phyloP scores from a whole-genome alignment of 1,140 invertebrate species.

The Carposina sasakii region DNA sequence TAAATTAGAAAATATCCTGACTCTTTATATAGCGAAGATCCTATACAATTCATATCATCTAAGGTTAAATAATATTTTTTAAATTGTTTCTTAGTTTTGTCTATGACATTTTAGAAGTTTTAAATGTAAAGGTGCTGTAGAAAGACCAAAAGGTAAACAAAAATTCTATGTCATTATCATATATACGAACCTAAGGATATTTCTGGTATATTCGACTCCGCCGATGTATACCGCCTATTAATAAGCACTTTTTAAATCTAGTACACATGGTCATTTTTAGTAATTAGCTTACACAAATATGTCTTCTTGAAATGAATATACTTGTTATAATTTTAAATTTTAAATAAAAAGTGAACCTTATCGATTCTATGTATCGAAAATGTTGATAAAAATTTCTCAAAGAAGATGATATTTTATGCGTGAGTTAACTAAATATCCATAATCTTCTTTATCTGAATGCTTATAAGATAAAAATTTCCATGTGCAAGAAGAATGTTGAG shows the following conservation, averaged over 20 bases:
- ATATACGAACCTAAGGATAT: constrained; percentile 7
- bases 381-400: too few relatives aligned
- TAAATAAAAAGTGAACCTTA: constrained; percentile 8
- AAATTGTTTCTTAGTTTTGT: neutral
- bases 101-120: constrained; percentile 4
- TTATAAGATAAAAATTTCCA: constrained; percentile 7
- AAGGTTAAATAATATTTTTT: constrained; percentile 4
- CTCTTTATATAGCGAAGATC: neutral
- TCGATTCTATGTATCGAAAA: constrained; percentile 8
- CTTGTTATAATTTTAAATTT: constrained; percentile 10
- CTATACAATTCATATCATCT: constrained; percentile 7
- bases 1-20: constrained; percentile 2
- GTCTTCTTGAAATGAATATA: constrained; percentile 13
- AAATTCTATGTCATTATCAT: constrained; percentile 3
- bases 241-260: constrained; percentile 11
- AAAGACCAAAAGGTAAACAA: constrained; percentile 9
- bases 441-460: too few relatives aligned
- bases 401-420: too few relatives aligned
- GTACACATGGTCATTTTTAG: neutral
- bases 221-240: neutral
- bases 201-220: neutral
- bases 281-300: constrained; percentile 2
- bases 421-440: too few relatives aligned
- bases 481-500: neutral
- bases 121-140: constrained; percentile 7